Percentiles rank a stretch among this genome's conserved stretches.
phyloP scores from a whole-genome alignment of 2,113 vertebrate species.

The Dicentrarchus labrax region DNA sequence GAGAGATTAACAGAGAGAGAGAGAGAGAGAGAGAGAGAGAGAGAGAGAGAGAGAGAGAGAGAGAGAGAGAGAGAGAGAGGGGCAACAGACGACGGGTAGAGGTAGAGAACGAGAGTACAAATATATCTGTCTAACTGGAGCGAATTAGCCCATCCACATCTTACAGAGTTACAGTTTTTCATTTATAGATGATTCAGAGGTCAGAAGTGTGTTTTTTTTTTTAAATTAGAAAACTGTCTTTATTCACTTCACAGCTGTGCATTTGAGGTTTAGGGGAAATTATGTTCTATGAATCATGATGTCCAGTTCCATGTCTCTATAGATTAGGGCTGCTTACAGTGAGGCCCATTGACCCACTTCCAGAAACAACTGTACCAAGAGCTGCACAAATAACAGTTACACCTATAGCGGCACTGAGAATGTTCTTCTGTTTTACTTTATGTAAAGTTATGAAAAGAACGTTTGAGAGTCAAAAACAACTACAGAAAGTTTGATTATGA shows the following conservation, averaged over 20 bases:
- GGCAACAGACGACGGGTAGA: neutral
- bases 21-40: neutral
- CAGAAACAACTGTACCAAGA: neutral
- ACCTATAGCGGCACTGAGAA: neutral
- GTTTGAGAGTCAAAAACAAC: constrained; percentile 19
- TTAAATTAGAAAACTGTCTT: constrained; percentile 16
- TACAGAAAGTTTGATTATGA: neutral
- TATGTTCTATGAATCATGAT: constrained; percentile 1
- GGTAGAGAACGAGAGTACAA: constrained; percentile 6
- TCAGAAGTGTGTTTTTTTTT: constrained; percentile 18
- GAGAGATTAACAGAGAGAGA: constrained; percentile 34
- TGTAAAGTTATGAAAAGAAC: neutral
- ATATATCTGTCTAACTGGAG: constrained; percentile 23
- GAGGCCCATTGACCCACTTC: constrained; percentile 36
- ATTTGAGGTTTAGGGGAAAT: constrained; percentile 35
- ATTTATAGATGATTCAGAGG: constrained; percentile 37
- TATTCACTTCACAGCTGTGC: neutral
- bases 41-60: constrained; percentile 49
- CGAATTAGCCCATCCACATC: constrained; percentile 14
- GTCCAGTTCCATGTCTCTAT: neutral
- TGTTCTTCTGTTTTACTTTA: neutral
- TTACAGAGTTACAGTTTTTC: constrained; percentile 5
- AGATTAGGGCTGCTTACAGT: constrained; percentile 1
- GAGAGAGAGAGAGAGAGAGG: constrained; percentile 14
- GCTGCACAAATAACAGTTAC: neutral